Evolutionary conservation across 1,140 invertebrate genomes (phyloP), one percentile per base, ranked within the genome.

Genomic region (Plutomurus gul): DNA sequence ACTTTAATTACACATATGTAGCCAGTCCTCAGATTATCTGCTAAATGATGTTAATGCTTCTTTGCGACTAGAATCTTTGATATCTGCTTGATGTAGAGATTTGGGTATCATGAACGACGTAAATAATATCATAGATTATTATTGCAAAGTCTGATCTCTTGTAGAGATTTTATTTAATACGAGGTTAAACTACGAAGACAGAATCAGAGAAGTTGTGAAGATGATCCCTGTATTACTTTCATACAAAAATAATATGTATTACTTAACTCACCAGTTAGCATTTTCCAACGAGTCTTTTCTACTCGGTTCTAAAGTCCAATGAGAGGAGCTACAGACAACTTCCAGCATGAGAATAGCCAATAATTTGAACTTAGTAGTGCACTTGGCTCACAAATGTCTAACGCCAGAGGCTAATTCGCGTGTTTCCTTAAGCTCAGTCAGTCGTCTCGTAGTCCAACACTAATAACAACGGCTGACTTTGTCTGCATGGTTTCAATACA

Each of bases 41-140:
- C 56, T 65, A 65, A 65, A 65, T 65, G 56, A 65, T 33, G 56
- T 65, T 65, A 65, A 65, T 65, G 36, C 56, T 33, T 65, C n/a
- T 3, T 30, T n/a, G 36, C 56, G 56, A 65, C 27, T 65, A 33
- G 56, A 65, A 65, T 65, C n/a, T 30, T n/a, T 65, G 36, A 65
- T 65, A 30, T 33, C 56, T 65, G 27, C 27, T 65, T 65, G 27
- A 65, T 65, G 27, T 33, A 36, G n/a, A 65, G 25, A 65, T 33
- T 33, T 33, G 36, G 36, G 27, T 65, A 33, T 33, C 11, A n/a
- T 33, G n/a, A n/a, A n/a, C n/a, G n/a, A n/a, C n/a, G n/a, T n/a
- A n/a, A n/a, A n/a, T n/a, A n/a, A n/a, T n/a, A n/a, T n/a, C n/a
- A n/a, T n/a, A n/a, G n/a, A n/a, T n/a, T n/a, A n/a, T n/a, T n/a